Evolutionary conservation across 2,888 invertebrate species (phyloP), one percentile per base, ranked within the genome.

Genomic region (Hirtodrosophila duncani): DNA sequence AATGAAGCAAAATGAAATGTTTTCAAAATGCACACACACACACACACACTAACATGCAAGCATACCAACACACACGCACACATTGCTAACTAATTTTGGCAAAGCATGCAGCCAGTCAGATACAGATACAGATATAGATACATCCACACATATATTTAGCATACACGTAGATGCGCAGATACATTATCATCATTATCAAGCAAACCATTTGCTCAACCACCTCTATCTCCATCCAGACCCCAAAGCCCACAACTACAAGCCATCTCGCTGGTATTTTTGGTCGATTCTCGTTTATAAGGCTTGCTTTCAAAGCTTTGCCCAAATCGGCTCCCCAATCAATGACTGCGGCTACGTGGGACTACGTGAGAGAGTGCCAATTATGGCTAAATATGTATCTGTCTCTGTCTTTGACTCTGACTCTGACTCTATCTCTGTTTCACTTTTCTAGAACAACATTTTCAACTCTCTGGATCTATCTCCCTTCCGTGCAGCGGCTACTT

Each of bases 321-420:
- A 67, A 70, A 67, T 55, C 48, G 45, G n/a, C n/a, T n/a, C 29
- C 60, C 50, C 56, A 67, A 64, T 72, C 65, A 67, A 64, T 68
- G 52, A 58, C 36, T 52, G 64, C 56, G 57, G 56, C 36, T 52
- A 68, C 56, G 57, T 58, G 57, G 9, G 33, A 24, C 31, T 44
- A 44, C 26, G 16, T 44, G 31, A 33, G 26, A 45, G 44, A 20
- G 44, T 48, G 44, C 42, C 41, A 41, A 21, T 33, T 27, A 55
- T 38, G 62, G 61, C 48, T 50, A 29, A 49, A 26, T 50, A 23
- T 26, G 26, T 30, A 38, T 26, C 31, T 34, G n/a, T 13, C 9
- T 11, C 13, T 30, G 2, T 0, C 17, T n/a, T n/a, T 7, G 4
- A 10, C 16, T 30, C 8, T 10, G n/a, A 2, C 29, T 11, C 11